Evolutionary conservation across 2,888 invertebrate genomes (phyloP).

Genomic region (Torymus aiolomorphi): DNA sequence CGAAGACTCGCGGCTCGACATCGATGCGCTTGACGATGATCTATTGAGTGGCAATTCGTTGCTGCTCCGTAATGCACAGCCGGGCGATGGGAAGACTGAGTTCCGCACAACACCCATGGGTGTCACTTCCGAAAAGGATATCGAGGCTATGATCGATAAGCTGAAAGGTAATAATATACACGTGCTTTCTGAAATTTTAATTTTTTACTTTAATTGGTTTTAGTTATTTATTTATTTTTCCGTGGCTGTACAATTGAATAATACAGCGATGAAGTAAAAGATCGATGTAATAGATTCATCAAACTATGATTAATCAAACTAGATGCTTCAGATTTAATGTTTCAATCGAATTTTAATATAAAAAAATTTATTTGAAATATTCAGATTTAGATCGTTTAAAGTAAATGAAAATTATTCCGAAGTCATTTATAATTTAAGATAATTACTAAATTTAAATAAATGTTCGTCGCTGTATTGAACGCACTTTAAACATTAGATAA

Average conservation of each 20-base stretch:
- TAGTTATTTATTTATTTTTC: slow-evolving; percentile 30
- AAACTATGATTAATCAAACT: too few species aligned
- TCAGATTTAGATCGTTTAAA: too few species aligned
- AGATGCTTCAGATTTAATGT: too few species aligned
- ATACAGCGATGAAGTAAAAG: slow-evolving; percentile 39
- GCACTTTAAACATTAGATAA: slow-evolving; percentile 38
- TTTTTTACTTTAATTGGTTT: slow-evolving; percentile 12
- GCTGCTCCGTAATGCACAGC: slow-evolving; percentile 8
- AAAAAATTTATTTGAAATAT: not conserved
- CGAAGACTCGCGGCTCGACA: slow-evolving; percentile 67
- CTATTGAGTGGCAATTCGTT: slow-evolving; percentile 60
- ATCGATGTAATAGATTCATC: not conserved
- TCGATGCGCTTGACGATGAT: slow-evolving; percentile 68
- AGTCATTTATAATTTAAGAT: too few species aligned
- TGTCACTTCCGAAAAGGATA: slow-evolving; percentile 71
- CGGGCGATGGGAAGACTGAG: slow-evolving; percentile 63
- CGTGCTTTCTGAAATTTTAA: not conserved
- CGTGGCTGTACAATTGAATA: slow-evolving; percentile 40
- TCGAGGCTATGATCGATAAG: slow-evolving; percentile 73
- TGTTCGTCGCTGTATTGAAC: slow-evolving; percentile 39
- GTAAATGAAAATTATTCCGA: too few species aligned
- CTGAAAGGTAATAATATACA: slow-evolving; percentile 68
- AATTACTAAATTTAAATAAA: not conserved
- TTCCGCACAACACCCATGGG: slow-evolving; percentile 64
- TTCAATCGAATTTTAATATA: not conserved